A percentile compares a stretch with the other conserved stretches of the same genome.
Conservation (phyloP, 2,113 vertebrate genomes). For the Ictidomys tridecemlineatus region DNA sequence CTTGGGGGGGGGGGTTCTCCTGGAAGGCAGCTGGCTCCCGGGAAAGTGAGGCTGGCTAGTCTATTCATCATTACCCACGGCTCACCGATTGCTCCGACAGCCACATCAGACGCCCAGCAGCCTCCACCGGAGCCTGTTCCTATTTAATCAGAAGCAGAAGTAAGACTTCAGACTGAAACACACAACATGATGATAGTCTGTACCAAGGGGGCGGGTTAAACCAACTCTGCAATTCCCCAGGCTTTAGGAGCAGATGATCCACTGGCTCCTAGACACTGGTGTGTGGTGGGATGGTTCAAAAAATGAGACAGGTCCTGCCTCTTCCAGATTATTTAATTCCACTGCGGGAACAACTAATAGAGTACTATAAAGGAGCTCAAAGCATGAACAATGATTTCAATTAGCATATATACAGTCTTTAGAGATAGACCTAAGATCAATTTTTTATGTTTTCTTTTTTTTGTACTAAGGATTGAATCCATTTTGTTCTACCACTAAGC, state of each 20-base stretch:
- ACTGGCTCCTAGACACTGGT: neutral
- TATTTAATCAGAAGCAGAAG: neutral
- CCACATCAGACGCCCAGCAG: neutral
- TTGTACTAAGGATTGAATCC: no score
- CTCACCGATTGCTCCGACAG: neutral
- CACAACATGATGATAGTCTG: neutral
- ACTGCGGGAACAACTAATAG: neutral
- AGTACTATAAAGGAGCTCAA: no score
- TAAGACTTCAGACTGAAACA: neutral
- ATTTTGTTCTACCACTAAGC: no score
- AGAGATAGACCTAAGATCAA: neutral
- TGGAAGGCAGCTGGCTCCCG: neutral
- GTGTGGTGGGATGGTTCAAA: neutral
- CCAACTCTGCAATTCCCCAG: neutral
- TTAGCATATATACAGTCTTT: neutral
- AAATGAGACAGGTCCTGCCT: neutral
- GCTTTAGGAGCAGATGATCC: neutral
- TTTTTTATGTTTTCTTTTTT: neutral
- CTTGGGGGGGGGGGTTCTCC: neutral
- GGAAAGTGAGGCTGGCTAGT: neutral
- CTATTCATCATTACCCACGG: slow-evolving; percentile 19
- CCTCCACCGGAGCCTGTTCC: neutral
- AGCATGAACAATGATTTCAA: neutral
- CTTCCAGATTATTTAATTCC: neutral
- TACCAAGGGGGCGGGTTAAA: neutral